Conservation (phyloP, 1,140 invertebrate genomes). For the Micrasema minimum region DNA sequence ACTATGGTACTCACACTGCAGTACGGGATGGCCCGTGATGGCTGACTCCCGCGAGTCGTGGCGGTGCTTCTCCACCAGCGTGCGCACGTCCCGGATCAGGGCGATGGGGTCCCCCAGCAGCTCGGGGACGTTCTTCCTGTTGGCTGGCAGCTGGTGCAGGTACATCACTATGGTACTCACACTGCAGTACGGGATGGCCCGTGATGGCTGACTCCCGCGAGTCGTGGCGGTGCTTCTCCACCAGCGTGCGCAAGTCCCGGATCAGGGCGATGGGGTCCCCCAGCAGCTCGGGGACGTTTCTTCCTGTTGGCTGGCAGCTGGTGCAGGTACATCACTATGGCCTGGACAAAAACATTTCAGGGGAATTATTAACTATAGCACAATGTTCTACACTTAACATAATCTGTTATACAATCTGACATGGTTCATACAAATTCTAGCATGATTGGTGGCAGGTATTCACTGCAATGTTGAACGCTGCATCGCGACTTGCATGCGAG, state of each 20-base stretch:
- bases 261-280: conserved; percentile 90
- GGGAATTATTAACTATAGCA: too few species aligned
- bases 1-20: conserved; percentile 78
- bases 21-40: conserved; percentile 81
- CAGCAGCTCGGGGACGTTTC: conserved; percentile 92
- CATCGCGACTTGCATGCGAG: too few species aligned
- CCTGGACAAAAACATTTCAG: conserved; percentile 60
- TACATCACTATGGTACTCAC: conserved; percentile 85
- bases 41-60: conserved; percentile 86
- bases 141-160: conserved; percentile 86
- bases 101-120: conserved; percentile 89
- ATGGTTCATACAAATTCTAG: too few species aligned
- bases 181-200: conserved; percentile 77
- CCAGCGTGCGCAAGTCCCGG: conserved; percentile 86
- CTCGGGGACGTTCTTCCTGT: conserved; percentile 92
- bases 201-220: conserved; percentile 84
- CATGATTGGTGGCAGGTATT: too few species aligned
- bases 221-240: conserved; percentile 89
- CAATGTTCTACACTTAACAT: too few species aligned
- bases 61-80: conserved; percentile 86
- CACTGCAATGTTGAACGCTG: too few species aligned
- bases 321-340: conserved; percentile 92
- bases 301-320: conserved; percentile 86
- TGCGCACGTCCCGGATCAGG: conserved; percentile 88
- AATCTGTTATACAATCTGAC: too few species aligned